Percentiles rank a stretch among this genome's conserved stretches.
These are phyloP conservation scores for Notarius lentiginosus DNA, from an alignment of 2,113 vertebrate genomes.

Conservation along the genomic window DNA sequence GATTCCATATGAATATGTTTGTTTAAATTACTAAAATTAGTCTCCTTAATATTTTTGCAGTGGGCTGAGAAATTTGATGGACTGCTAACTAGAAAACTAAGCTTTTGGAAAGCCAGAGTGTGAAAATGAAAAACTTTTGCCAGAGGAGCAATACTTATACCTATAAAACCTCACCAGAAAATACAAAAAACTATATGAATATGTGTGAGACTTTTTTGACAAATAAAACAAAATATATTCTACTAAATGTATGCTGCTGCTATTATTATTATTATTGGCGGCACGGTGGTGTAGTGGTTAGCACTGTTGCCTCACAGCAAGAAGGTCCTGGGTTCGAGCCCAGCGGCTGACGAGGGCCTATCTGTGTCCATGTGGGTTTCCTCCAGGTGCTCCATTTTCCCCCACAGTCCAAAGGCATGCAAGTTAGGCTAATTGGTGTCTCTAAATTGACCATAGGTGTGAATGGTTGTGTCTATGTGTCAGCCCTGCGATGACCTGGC, in stretches of 20 bases:
- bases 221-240: conserved; percentile 54
- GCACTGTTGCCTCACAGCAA: too few relatives aligned
- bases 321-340: too few relatives aligned
- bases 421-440: too few relatives aligned
- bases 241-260: conserved; percentile 41
- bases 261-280: not conserved
- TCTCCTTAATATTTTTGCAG: conserved; percentile 49
- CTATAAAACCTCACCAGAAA: conserved; percentile 65
- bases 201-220: conserved; percentile 34
- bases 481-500: too few relatives aligned
- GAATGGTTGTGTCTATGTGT: too few relatives aligned
- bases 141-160: conserved; percentile 70
- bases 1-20: conserved; percentile 54
- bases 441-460: too few relatives aligned
- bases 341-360: too few relatives aligned
- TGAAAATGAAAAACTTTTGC: conserved; percentile 48
- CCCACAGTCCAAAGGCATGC: too few relatives aligned
- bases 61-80: conserved; percentile 6
- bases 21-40: conserved; percentile 49
- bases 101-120: conserved; percentile 10
- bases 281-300: too few relatives aligned
- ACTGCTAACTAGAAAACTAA: conserved; percentile 35
- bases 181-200: conserved; percentile 56
- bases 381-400: too few relatives aligned
- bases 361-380: too few relatives aligned